These are phyloP conservation scores for Carettochelys insculpta DNA, from an alignment of 2,113 vertebrate species.

Conservation along the genomic window DNA sequence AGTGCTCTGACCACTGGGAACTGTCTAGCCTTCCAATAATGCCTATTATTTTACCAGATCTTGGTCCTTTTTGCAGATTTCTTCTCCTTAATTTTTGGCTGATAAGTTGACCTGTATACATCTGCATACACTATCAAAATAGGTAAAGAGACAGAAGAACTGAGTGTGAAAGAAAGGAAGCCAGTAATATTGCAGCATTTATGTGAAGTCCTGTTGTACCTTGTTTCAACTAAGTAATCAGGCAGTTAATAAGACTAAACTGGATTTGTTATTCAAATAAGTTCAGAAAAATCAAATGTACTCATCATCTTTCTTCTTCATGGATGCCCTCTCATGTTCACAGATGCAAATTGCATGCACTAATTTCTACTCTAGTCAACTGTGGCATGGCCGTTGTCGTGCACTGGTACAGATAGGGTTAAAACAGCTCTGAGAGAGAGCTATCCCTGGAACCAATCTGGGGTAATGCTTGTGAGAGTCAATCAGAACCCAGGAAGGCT, in stretches of 20 bases:
- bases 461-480: too few relatives aligned
- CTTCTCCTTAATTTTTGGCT: slow-evolving; percentile 9
- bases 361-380: neutral
- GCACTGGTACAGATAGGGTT: too few relatives aligned
- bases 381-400: too few relatives aligned
- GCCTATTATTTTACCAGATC: slow-evolving; percentile 22
- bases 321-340: neutral
- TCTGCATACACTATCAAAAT: neutral
- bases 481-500: too few relatives aligned
- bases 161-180: slow-evolving; percentile 3
- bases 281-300: rapidly evolving
- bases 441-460: too few relatives aligned
- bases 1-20: neutral
- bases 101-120: slow-evolving; percentile 27
- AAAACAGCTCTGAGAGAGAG: too few relatives aligned
- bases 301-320: rapidly evolving
- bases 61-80: slow-evolving; percentile 42
- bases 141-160: slow-evolving; percentile 21
- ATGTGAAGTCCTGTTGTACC: slow-evolving; percentile 30
- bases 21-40: slow-evolving; percentile 27
- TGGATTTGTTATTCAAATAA: neutral
- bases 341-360: neutral
- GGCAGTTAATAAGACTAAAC: slow-evolving; percentile 15
- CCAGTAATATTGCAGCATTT: slow-evolving; percentile 24
- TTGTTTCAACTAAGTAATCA: neutral